Evolutionary conservation across 2,888 invertebrate genomes (phyloP), one percentile per base, ranked within the genome.

Genomic region (Spialia ferax): DNA sequence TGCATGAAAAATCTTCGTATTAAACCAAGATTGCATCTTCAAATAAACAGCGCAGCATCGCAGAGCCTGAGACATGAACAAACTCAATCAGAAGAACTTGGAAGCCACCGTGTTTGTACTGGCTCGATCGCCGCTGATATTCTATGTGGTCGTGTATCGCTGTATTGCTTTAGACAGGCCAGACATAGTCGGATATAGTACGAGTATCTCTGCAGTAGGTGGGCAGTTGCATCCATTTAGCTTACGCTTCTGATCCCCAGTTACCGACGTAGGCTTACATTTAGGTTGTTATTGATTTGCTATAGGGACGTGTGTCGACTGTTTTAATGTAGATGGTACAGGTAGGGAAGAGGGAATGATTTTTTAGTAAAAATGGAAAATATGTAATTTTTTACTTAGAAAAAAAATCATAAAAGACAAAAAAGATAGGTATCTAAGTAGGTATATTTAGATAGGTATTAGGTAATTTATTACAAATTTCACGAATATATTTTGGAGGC

Each of bases 31-130:
- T 8, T 2, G 38, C n/a, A 42, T 42, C 38, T 42, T 4, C 15
- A 42, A 42, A 5, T 8, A 15, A 42, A 42, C 38, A 15, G 38
- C 4, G 3, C 6, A 5, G 13, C 29, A 45, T 29, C 45, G 20
- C 45, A 45, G 29, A 32, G 50, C n/a, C 61, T 48, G 10, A 61
- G n/a, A 48, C 60, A 11, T 42, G 26, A 63, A 11, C 48, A 48
- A 64, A 64, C 56, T 64, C 55, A 64, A 64, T 64, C 48, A 64
- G 32, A 63, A 55, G 55, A 56, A 64, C 22, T 64, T 56, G 56
- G 45, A 15, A 56, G 22, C 63, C 22, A 3, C 42, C 63, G 29
- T 64, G 56, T 64, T 56, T 64, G 23, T 15, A 23, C 63, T 56
- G 56, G 56, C 63, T 64, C 42, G 15, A 63, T 22, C 22, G 23